Conservation (phyloP, 2,797 vertebrate genomes). For the Cephalopachus bancanus region DNA sequence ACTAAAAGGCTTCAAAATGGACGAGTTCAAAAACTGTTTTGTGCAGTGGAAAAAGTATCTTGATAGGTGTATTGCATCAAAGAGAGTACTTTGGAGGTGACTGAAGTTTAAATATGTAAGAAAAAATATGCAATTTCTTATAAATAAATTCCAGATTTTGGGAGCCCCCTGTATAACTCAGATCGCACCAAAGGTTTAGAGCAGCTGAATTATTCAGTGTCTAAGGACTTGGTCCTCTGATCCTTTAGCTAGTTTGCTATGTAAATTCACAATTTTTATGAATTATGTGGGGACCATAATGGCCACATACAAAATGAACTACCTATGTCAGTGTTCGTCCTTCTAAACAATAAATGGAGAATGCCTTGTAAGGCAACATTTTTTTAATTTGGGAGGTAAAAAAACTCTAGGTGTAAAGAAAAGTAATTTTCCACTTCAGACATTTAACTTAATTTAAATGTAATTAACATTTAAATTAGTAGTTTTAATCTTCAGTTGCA, state of each 20-base stretch:
- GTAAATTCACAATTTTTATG: not conserved
- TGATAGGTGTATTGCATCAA: too few relatives aligned
- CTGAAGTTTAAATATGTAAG: too few relatives aligned
- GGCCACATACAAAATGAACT: not conserved
- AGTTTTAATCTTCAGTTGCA: not conserved
- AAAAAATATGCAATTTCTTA: too few relatives aligned
- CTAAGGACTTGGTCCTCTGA: not conserved
- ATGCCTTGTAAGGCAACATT: not conserved
- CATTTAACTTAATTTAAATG: slow-evolving; percentile 56
- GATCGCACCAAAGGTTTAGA: not conserved
- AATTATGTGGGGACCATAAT: not conserved
- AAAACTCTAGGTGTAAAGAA: slow-evolving; percentile 40
- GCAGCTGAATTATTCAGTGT: not conserved
- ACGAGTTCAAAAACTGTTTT: too few relatives aligned
- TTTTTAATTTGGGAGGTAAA: not conserved
- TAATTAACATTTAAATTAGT: slow-evolving; percentile 44
- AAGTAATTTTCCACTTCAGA: slow-evolving; percentile 59
- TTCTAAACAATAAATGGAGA: not conserved
- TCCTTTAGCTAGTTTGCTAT: not conserved
- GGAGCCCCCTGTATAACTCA: not conserved
- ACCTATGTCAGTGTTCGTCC: not conserved
- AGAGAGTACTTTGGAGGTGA: too few relatives aligned
- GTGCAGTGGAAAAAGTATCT: too few relatives aligned
- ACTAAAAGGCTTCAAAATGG: too few relatives aligned
- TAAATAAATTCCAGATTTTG: too few relatives aligned